phyloP scores from a whole-genome alignment of 2,888 invertebrate species.

The Theretra japonica region DNA sequence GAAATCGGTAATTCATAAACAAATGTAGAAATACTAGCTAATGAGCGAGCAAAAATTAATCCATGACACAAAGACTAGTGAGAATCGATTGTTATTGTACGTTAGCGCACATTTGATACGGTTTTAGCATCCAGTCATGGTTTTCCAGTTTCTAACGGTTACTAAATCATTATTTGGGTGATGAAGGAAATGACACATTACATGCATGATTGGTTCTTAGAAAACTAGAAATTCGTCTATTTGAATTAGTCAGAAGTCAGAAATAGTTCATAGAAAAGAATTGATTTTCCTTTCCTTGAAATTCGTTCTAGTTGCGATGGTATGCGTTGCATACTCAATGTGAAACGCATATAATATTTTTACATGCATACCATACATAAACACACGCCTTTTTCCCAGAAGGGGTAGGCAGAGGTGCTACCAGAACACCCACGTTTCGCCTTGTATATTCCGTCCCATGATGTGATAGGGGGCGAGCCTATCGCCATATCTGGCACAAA shows the following conservation, averaged over 20 bases:
- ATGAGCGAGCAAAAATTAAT: background rate
- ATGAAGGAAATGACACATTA: constrained; percentile 23
- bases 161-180: background rate
- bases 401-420: too few species aligned
- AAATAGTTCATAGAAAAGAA: background rate
- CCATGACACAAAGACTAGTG: background rate
- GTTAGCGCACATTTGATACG: background rate
- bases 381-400: too few species aligned
- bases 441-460: too few species aligned
- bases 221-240: constrained; percentile 3
- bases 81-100: background rate
- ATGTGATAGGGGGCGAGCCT: too few species aligned
- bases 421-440: too few species aligned
- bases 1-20: background rate
- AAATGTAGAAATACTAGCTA: background rate
- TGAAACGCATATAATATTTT: too few species aligned
- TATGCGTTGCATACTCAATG: background rate
- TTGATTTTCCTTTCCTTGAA: background rate
- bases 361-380: too few species aligned
- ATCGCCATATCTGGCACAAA: too few species aligned
- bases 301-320: background rate
- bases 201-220: background rate
- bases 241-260: background rate
- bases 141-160: background rate
- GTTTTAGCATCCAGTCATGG: background rate